phyloP scores from a whole-genome alignment of 1,140 invertebrate species.

The Drosophila sproati region DNA sequence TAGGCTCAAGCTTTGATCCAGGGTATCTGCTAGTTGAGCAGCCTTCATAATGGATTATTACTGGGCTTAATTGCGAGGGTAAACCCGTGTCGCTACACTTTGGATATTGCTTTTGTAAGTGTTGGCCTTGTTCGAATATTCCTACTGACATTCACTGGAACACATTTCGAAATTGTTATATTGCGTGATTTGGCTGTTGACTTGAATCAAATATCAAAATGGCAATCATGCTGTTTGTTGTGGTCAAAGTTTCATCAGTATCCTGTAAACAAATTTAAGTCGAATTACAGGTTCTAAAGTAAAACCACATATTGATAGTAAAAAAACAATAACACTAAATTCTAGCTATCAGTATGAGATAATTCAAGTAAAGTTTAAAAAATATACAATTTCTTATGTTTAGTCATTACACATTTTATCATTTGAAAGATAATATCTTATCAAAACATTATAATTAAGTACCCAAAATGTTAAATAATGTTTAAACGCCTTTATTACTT shows the following conservation, averaged over 20 bases:
- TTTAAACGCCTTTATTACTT: too few relatives aligned
- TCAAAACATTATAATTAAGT: too few relatives aligned
- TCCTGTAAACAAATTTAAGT: neutral
- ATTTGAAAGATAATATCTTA: too few relatives aligned
- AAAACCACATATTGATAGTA: neutral
- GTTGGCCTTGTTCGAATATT: constrained; percentile 19
- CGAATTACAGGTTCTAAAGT: neutral
- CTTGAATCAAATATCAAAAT: constrained; percentile 65
- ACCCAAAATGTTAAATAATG: too few relatives aligned
- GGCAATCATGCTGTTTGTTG: constrained; percentile 56
- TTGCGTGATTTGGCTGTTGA: constrained; percentile 70
- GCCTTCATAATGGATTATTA: too few relatives aligned
- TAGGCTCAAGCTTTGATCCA: too few relatives aligned
- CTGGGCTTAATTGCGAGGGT: constrained; percentile 31
- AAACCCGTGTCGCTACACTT: neutral
- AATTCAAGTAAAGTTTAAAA: too few relatives aligned
- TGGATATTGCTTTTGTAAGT: neutral
- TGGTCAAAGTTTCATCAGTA: constrained; percentile 3
- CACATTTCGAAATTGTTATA: constrained; percentile 61
- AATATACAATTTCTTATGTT: too few relatives aligned
- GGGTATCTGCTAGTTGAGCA: too few relatives aligned
- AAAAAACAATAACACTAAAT: too few relatives aligned
- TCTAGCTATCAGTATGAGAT: too few relatives aligned
- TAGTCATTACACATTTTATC: too few relatives aligned
- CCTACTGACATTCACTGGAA: constrained; percentile 8